These are phyloP conservation scores for Lagria hirta DNA, from an alignment of 2,888 invertebrate genomes.

Conservation along the genomic window DNA sequence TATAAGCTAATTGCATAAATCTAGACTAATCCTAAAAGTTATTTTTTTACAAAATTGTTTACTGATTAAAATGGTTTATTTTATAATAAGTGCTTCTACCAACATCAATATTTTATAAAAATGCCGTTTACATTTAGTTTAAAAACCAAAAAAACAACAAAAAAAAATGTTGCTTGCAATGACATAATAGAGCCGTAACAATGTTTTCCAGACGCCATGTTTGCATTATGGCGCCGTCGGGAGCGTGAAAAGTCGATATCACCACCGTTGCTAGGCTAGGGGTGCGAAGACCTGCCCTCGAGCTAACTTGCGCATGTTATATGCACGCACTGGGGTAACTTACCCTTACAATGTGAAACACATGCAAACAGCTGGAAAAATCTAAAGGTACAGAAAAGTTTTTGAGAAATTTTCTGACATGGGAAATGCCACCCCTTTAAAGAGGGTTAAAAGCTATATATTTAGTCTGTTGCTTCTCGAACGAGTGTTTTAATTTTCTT, in stretches of 20 bases:
- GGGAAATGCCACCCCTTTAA: no score
- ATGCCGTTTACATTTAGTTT: no score
- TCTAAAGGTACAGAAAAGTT: constrained; percentile 13
- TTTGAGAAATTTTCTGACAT: constrained; percentile 14
- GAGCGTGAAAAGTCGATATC: constrained; percentile 47
- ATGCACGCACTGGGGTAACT: constrained; percentile 37
- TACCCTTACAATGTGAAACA: constrained; percentile 28
- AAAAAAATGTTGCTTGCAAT: no score
- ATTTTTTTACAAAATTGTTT: no score
- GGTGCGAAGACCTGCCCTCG: constrained; percentile 41
- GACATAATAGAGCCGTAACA: constrained; percentile 20
- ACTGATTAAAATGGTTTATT: no score
- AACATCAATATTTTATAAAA: not conserved
- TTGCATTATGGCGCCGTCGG: constrained; percentile 38
- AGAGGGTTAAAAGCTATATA: no score
- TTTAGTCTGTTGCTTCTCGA: no score
- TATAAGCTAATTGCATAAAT: no score
- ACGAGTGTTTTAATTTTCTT: no score
- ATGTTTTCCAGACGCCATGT: constrained; percentile 36
- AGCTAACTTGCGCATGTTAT: constrained; percentile 42
- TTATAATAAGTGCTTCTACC: no score
- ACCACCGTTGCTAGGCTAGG: constrained; percentile 41
- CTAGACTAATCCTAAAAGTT: no score
- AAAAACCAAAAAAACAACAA: no score
- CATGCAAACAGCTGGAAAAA: constrained; percentile 29